Evolutionary conservation across 2,797 vertebrate genomes (phyloP).

Genomic region (Uromys caudimaculatus): DNA sequence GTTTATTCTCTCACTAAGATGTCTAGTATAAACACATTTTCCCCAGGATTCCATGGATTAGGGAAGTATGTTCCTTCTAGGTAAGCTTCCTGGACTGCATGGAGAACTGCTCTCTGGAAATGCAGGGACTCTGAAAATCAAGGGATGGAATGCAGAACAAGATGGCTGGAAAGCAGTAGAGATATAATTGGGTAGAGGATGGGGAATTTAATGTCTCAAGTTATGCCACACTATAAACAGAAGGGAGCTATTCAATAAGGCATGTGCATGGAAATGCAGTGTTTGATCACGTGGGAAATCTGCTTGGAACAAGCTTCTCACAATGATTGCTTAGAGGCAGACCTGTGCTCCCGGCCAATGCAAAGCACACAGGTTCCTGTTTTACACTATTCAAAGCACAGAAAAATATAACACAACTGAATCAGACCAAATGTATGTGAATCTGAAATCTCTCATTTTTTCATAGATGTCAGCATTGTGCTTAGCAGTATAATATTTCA

Average conservation of each 20-base stretch:
- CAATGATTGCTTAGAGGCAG: neutral
- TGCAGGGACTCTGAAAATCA: neutral
- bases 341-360: neutral
- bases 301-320: slow-evolving; percentile 3
- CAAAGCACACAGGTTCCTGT: neutral
- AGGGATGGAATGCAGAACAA: neutral
- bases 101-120: slow-evolving; percentile 37
- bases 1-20: neutral
- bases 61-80: neutral
- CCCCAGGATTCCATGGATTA: neutral
- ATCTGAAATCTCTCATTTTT: neutral
- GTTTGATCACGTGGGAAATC: slow-evolving; percentile 3
- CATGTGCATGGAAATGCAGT: neutral
- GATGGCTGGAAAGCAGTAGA: neutral
- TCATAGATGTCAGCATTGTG: neutral
- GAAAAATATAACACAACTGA: neutral
- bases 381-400: slow-evolving; percentile 12
- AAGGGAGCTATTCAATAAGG: slow-evolving; percentile 5
- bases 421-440: neutral
- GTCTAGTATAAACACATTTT: neutral
- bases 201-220: neutral
- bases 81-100: neutral
- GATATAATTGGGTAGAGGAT: neutral
- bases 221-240: neutral
- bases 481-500: slow-evolving; percentile 26